Base-by-base conservation (phyloP, 2,888 invertebrate genomes). In the Ferrisia virgata region DNA sequence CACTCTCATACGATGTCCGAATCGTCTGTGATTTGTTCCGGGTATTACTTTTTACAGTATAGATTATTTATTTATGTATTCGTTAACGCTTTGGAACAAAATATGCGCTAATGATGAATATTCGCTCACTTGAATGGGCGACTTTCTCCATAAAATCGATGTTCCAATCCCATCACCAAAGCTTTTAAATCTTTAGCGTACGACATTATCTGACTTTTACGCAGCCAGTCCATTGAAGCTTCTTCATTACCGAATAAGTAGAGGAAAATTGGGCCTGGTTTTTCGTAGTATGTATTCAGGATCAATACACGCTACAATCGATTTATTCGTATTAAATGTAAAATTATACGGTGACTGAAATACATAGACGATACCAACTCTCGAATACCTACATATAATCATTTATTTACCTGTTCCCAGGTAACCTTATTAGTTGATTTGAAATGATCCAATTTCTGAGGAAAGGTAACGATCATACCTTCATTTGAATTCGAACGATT, bases 121-220 rank as follows among this genome's bases (percentile, higher is more conserved):
- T n/a, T n/a, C n/a, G n/a, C n/a, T 90, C 90, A 95, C 95, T 88
- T 87, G 11, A 95, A 95, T 3, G 98, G 98, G 87, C 93, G 94
- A 88, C 96, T 97, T 88, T 95, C 91, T 85, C 98, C 98, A 90
- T 98, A 98, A 89, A 91, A 98, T 85, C 98, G 92, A 89, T 98
- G 98, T 89, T 98, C 98, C 86, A 98, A 88, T 88, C 93, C 93
- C 85, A 97, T 93, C 86, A 95, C 94, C 47, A 96, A 89, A 0
- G 97, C 98, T 64, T 92, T 92, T 88, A 93, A 93, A 86, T 92
- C 89, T 87, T 93, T 90, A 0, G 95, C 96, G 89, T 94, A 95
- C 85, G 93, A 8, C 25, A 58, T 25, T 58, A 58, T 25, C 25
- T 8, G 22, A 58, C 58, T 58, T 4, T 58, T 58, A 1, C 58